Evolutionary conservation across 2,113 vertebrate species (phyloP).

Genomic region (Engystomops pustulosus): DNA sequence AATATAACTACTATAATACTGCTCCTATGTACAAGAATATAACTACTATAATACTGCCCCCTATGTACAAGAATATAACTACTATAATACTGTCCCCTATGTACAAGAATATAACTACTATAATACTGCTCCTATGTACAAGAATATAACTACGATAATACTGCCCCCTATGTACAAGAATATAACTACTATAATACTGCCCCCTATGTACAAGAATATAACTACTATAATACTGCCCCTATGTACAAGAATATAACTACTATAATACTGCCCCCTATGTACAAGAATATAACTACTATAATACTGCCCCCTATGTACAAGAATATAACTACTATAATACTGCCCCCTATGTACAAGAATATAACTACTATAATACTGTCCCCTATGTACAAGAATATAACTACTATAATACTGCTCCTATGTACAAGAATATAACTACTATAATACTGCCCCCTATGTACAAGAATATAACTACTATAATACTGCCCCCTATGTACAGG

Average conservation of each 20-base stretch:
- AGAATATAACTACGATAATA: constrained; percentile 8
- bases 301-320: constrained; percentile 6
- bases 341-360: background rate
- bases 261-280: too few relatives aligned
- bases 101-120: constrained; percentile 11
- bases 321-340: constrained; percentile 16
- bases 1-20: too few relatives aligned
- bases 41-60: too few relatives aligned
- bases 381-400: background rate
- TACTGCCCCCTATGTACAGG: background rate
- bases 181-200: background rate
- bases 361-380: constrained; percentile 6
- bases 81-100: background rate
- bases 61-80: background rate
- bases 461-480: constrained; percentile 1
- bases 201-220: background rate
- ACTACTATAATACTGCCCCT: constrained; percentile 9
- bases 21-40: too few relatives aligned
- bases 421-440: background rate
- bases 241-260: too few relatives aligned
- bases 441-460: background rate
- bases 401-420: background rate
- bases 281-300: too few relatives aligned
- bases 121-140: constrained; percentile 2
- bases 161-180: background rate